Evolutionary conservation across 2,888 invertebrate genomes (phyloP).

Genomic region (Helleia helle): DNA sequence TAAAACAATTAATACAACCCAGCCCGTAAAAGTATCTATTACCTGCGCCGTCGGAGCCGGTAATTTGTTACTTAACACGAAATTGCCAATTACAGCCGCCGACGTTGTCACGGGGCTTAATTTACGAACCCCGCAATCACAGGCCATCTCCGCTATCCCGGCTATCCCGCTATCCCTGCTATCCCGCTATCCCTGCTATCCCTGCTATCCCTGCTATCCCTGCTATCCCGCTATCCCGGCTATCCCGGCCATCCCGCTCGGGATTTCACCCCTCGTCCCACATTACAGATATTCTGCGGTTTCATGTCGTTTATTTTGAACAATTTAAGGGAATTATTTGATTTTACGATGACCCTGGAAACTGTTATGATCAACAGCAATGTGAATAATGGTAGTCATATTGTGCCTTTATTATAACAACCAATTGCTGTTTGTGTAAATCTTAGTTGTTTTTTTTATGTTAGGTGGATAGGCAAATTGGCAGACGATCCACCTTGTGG

Average conservation of each 20-base stretch:
- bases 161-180: no score
- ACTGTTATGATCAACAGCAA: no score
- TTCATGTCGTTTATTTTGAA: neutral
- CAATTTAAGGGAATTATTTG: no score
- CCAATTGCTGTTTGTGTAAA: no score
- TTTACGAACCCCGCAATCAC: slow-evolving; percentile 19
- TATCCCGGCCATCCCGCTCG: neutral
- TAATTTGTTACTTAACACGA: slow-evolving; percentile 27
- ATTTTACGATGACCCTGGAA: no score
- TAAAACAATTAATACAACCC: neutral
- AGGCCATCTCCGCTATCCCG: slow-evolving; percentile 6
- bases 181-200: slow-evolving; percentile 13
- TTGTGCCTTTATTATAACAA: no score
- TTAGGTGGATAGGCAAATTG: no score
- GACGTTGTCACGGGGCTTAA: slow-evolving; percentile 21
- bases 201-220: slow-evolving; percentile 11
- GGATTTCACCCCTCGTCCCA: neutral
- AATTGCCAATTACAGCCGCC: slow-evolving; percentile 27
- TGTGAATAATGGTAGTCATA: no score
- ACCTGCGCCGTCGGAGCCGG: slow-evolving; percentile 13
- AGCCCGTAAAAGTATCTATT: slow-evolving; percentile 8
- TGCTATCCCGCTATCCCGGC: slow-evolving; percentile 11
- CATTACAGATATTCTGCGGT: neutral
- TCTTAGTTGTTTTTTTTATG: no score
- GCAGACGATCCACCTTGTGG: no score